These are phyloP conservation scores for Esperia sulphurella DNA, from an alignment of 2,888 invertebrate genomes.

Conservation along the genomic window DNA sequence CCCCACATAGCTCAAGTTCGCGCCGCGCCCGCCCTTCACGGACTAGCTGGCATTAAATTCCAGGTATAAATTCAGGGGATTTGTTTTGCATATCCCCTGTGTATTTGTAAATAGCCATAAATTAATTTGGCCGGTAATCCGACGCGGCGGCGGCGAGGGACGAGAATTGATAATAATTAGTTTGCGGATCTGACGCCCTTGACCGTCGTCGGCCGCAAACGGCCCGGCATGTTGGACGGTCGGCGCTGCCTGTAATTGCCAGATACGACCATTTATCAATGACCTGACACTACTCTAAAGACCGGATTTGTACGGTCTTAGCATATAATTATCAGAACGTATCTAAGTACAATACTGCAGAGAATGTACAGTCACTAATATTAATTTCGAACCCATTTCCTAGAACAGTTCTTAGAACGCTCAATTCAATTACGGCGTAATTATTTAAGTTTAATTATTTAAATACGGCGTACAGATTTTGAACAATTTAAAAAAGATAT, in stretches of 20 bases:
- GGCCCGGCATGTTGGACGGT: not conserved
- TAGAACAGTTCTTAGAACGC: no score
- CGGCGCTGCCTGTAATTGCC: not conserved
- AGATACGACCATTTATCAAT: constrained; percentile 3
- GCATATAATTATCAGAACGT: no score
- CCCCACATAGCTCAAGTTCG: no score
- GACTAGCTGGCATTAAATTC: not conserved
- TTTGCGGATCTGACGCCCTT: constrained; percentile 19
- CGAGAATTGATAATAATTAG: constrained; percentile 31
- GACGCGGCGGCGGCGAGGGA: constrained; percentile 1
- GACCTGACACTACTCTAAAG: not conserved
- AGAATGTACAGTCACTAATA: no score
- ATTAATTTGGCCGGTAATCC: constrained; percentile 25
- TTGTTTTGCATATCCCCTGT: constrained; percentile 8
- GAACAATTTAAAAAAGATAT: no score
- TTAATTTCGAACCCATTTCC: no score
- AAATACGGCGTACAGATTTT: no score
- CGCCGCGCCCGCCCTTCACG: not conserved
- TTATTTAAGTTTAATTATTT: no score
- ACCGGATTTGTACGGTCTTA: not conserved
- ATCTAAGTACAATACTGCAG: no score
- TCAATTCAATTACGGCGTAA: no score
- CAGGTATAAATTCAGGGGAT: constrained; percentile 8
- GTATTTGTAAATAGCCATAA: constrained; percentile 24
- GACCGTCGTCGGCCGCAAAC: constrained; percentile 13